Base-by-base conservation (phyloP, 1,140 invertebrate species). In the Cepaea nemoralis region DNA sequence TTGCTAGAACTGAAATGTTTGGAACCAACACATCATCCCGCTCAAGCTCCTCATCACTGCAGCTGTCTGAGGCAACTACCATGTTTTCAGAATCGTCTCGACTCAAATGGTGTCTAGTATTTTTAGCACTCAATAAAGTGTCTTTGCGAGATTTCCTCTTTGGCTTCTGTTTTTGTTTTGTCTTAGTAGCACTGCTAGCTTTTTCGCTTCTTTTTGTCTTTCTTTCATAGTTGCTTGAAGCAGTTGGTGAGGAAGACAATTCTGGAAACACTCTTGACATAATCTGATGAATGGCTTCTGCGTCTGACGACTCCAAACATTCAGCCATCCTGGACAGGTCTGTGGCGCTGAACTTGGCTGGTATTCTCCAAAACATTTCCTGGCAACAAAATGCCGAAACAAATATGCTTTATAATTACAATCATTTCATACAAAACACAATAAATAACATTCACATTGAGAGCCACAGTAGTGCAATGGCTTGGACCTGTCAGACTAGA, bases 321-420 rank as follows among this genome's bases (percentile, higher is more conserved):
- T 85, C 80, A 24, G 85, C 85, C 24, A 87, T 79, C 31, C 82
- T 82, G 14, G 80, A 78, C 14, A 91, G 79, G 10, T 87, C 85
- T 24, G 71, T 45, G 5, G 83, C 45, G 14, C 76, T 74, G 59
- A 88, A 77, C 1, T 86, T 83, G 24, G 84, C 84, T 27, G 89
- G 87, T 45, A 91, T 89, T 84, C 90, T 84, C 90, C 90, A 91
- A 69, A 90, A 91, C 37, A 85, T 82, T 83, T 91, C 89, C 89
- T 90, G 77, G 40, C 81, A 79, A 37, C 10, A 80, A 55, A 55
- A 10, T 3, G 19, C n/a, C 3, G 50, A 22, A 22, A 55, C 50
- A 55, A 10, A 55, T 16, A 55, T 55, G 50, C n/a, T 55, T 55
- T 22, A 14, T 22, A 55, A 14, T n/a, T n/a, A n/a, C n/a, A n/a